Percentiles rank a stretch among this genome's conserved stretches.
Conservation (phyloP, 2,888 invertebrate genomes). For the Gymnocheta viridis region DNA sequence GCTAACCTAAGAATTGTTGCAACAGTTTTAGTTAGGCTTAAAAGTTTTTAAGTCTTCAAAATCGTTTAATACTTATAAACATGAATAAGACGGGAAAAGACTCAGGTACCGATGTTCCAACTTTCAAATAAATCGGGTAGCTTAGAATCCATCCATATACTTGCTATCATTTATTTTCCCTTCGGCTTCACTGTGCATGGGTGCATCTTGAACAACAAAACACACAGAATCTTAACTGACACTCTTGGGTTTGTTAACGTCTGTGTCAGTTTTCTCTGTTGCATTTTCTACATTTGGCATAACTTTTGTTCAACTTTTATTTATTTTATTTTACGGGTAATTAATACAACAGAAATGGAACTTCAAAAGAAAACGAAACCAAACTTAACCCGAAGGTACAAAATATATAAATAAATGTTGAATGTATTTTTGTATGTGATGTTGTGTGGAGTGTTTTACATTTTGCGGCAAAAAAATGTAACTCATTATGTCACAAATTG, state of each 20-base stretch:
- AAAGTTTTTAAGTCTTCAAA: too few species aligned
- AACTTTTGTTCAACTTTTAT: constrained; percentile 63
- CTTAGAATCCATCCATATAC: too few species aligned
- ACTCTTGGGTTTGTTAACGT: constrained; percentile 25
- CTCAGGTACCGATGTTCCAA: too few species aligned
- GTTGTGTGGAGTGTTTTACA: constrained; percentile 60
- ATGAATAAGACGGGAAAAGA: too few species aligned
- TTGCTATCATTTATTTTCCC: not conserved
- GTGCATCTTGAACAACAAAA: constrained; percentile 37
- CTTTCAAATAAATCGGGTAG: too few species aligned
- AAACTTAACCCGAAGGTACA: constrained; percentile 31
- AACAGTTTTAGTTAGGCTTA: too few species aligned
- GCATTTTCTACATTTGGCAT: constrained; percentile 38
- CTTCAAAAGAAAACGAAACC: constrained; percentile 47
- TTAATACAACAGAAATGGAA: constrained; percentile 64
- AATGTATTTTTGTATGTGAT: constrained; percentile 14
- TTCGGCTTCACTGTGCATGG: not conserved
- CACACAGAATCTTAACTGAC: constrained; percentile 4
- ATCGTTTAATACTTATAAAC: too few species aligned
- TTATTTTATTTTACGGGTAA: constrained; percentile 65
- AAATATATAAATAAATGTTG: constrained; percentile 27
- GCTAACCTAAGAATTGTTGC: too few species aligned
- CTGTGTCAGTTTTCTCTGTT: not conserved
- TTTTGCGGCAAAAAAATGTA: constrained; percentile 72
- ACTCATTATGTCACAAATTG: constrained; percentile 82